Evolutionary conservation across 1,140 invertebrate species (phyloP).

Genomic region (Saccostrea echinata): DNA sequence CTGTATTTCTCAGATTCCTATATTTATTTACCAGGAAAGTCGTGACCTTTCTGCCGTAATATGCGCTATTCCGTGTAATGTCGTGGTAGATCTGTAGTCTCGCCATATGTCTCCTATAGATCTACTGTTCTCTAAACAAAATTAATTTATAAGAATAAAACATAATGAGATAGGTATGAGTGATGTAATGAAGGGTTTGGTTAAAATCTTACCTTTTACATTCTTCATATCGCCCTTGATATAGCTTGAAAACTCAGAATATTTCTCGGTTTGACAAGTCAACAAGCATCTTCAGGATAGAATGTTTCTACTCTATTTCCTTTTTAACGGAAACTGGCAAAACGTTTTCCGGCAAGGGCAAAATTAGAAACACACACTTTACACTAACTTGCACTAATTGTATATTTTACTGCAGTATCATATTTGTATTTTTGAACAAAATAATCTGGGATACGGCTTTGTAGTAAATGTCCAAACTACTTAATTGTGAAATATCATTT

Average conservation of each 20-base stretch:
- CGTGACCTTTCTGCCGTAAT: neutral
- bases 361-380: neutral
- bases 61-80: neutral
- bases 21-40: neutral
- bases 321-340: neutral
- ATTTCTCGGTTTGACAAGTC: neutral
- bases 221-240: neutral
- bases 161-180: too few relatives aligned
- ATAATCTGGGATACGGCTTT: too few relatives aligned
- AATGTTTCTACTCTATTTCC: neutral
- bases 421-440: too few relatives aligned
- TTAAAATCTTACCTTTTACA: neutral
- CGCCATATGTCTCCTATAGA: neutral
- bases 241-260: neutral
- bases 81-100: neutral
- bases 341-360: neutral
- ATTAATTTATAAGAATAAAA: too few relatives aligned
- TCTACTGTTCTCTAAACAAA: neutral
- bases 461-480: too few relatives aligned
- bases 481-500: too few relatives aligned
- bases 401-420: too few relatives aligned
- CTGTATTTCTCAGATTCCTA: neutral
- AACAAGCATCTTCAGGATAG: neutral
- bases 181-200: too few relatives aligned
- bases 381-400: too few relatives aligned